Evolutionary conservation across 2,888 invertebrate species (phyloP).

Genomic region (Caenorhabditis sp.): DNA sequence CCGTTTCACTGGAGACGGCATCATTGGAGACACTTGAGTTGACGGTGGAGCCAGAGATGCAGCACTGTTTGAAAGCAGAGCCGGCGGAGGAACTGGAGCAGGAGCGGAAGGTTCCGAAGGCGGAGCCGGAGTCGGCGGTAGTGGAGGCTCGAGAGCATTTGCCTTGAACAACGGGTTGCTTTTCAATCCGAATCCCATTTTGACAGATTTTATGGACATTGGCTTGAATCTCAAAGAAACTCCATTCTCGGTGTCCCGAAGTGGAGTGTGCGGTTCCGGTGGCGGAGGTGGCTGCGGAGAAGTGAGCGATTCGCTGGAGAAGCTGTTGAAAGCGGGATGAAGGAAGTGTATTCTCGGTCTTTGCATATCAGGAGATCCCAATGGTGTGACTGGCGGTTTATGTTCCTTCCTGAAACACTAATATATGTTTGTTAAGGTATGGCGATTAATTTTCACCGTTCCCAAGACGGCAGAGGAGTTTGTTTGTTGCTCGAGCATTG

Average conservation of each 20-base stretch:
- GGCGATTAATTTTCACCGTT: constrained; percentile 1
- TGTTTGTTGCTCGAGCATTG: too few relatives aligned
- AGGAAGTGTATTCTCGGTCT: constrained; percentile 31
- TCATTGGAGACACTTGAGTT: neutral
- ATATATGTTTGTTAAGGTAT: neutral
- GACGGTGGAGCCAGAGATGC: too few relatives aligned
- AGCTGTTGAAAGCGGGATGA: constrained; percentile 28
- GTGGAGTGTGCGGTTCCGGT: constrained; percentile 7
- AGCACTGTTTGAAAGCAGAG: too few relatives aligned
- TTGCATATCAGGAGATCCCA: constrained; percentile 12
- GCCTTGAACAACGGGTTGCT: neutral
- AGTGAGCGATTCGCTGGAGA: constrained; percentile 11
- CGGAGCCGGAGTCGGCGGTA: neutral
- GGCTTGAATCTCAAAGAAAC: constrained; percentile 25
- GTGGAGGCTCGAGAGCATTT: neutral
- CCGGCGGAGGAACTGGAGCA: neutral
- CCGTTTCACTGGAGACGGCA: neutral
- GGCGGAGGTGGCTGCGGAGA: constrained; percentile 12
- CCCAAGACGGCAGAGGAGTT: too few relatives aligned
- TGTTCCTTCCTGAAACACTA: constrained; percentile 7
- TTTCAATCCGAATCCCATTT: neutral
- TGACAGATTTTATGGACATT: constrained; percentile 26
- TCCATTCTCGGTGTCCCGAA: constrained; percentile 22
- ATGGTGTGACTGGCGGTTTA: constrained; percentile 1
- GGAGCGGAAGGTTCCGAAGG: neutral